phyloP scores from a whole-genome alignment of 2,113 vertebrate species.

The Anolis sagrei region DNA sequence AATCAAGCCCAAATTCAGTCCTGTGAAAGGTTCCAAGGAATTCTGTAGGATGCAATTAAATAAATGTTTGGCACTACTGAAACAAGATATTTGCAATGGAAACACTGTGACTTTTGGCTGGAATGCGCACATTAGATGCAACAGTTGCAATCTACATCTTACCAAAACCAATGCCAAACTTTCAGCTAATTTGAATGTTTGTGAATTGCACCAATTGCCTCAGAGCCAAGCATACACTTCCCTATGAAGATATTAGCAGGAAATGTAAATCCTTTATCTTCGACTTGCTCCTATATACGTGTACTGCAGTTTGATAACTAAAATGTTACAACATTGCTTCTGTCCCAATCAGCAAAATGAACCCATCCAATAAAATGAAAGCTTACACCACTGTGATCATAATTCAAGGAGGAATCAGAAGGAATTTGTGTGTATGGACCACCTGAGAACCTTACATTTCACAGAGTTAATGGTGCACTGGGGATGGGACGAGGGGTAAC shows the following conservation, averaged over 20 bases:
- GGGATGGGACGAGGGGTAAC: not conserved
- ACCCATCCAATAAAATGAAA: not conserved
- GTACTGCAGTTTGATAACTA: not conserved
- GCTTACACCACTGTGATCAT: not conserved
- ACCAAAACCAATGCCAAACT: not conserved
- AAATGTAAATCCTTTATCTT: conserved; percentile 14
- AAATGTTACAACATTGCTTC: conserved; percentile 6
- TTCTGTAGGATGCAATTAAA: not conserved
- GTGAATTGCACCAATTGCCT: not conserved
- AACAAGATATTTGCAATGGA: not conserved
- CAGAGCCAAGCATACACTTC: not conserved
- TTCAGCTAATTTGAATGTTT: not conserved
- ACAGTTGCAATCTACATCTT: not conserved
- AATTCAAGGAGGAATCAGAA: not conserved
- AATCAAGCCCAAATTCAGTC: not conserved
- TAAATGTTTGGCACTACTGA: not conserved
- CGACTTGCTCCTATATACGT: not conserved
- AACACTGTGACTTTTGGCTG: not conserved
- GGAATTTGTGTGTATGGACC: not conserved
- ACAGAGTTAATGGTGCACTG: too few species aligned
- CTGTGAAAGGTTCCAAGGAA: not conserved
- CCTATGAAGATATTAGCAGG: not conserved
- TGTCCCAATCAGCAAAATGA: not conserved
- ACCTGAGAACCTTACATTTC: not conserved
- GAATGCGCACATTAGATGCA: not conserved